Evolutionary conservation across 2,888 invertebrate species (phyloP), one percentile per base, ranked within the genome.

Genomic region (Acleris sparsana): DNA sequence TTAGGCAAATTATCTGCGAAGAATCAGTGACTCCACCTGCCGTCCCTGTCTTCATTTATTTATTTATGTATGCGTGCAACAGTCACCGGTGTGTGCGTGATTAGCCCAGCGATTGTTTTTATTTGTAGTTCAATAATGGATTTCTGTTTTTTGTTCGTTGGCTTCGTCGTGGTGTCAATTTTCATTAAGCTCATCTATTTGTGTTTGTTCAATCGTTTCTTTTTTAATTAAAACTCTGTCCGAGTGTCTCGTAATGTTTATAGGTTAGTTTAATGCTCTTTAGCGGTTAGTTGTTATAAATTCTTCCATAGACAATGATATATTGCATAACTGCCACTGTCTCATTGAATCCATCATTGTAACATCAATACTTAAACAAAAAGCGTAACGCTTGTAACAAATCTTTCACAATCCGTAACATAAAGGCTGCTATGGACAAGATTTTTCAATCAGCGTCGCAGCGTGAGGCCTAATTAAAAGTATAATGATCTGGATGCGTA

Each of bases 1-100:
- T 90, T 89, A 89, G 84, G 89, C 83, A 89, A 89, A 90, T 89
- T 89, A 89, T 89, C 89, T 80, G 83, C 83, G 75, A 82, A 75
- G 87, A 87, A 90, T 89, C 87, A 85, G 83, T 82, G 86, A 78
- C 71, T 87, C 80, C 90, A 91, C 90, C 90, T 91, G 90, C 88
- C 85, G 80, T 71, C 72, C 71, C 74, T 72, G 75, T 76, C 78
- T 82, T 78, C 77, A 76, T 80, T 80, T 80, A 78, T 79, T 79
- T 81, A 80, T 83, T 77, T 77, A 79, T 67, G 64, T 69, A 69
- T 56, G 65, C 61, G 61, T 66, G 60, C 46, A 44, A 57, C 62
- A 65, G 57, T 71, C 64, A 69, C 69, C 67, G 62, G 52, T 62
- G 74, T 75, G 73, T 74, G 73, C 69, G 70, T 74, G 73, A 75